Evolutionary conservation across 2,888 invertebrate genomes (phyloP).

Genomic region (Arctia plantaginis): DNA sequence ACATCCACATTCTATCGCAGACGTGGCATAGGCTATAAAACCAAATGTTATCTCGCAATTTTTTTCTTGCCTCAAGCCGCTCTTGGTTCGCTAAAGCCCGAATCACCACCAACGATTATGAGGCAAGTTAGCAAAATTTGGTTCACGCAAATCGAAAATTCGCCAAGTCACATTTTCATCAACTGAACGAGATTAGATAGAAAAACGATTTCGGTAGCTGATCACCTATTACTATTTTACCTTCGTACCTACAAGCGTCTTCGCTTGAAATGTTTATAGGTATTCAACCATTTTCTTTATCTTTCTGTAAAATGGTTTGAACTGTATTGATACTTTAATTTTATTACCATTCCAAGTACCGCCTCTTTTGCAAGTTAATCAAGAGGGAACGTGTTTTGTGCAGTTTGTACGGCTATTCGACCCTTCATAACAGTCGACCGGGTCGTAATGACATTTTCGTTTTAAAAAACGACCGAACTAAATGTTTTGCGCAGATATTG

Average conservation of each 20-base stretch:
- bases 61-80: conserved; percentile 63
- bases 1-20: conserved; percentile 68
- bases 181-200: conserved; percentile 45
- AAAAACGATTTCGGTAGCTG: conserved; percentile 46
- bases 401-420: conserved; percentile 78
- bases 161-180: conserved; percentile 55
- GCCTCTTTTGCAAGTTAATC: conserved; percentile 73
- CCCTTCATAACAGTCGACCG: conserved; percentile 75
- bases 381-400: conserved; percentile 73
- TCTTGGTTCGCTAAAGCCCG: conserved; percentile 52
- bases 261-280: conserved; percentile 26
- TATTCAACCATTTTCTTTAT: conserved; percentile 30
- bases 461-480: conserved; percentile 60
- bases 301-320: conserved; percentile 24
- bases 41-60: conserved; percentile 78
- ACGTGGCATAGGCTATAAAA: conserved; percentile 73
- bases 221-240: conserved; percentile 49
- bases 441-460: conserved; percentile 67
- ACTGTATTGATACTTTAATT: conserved; percentile 67
- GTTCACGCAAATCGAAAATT: conserved; percentile 57
- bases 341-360: conserved; percentile 69
- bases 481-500: conserved; percentile 41
- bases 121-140: conserved; percentile 55
- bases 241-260: conserved; percentile 21
- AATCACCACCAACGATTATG: conserved; percentile 64